Percentiles rank a stretch among this genome's conserved stretches.
Conservation (phyloP, 2,797 vertebrate species). For the Rhynchonycteris naso region DNA sequence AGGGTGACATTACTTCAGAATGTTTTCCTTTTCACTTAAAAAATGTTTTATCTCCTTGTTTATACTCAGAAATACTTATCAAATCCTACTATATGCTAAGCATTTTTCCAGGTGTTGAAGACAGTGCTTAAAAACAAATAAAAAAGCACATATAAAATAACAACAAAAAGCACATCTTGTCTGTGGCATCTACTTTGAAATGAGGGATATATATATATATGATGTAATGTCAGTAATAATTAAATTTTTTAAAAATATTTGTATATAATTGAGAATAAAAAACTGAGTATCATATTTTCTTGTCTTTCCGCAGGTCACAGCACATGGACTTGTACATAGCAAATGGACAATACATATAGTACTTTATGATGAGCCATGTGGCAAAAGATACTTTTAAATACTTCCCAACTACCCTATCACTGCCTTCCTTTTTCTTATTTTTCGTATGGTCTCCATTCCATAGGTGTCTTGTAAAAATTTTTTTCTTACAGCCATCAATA, state of each 20-base stretch:
- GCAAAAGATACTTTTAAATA: neutral
- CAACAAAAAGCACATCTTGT: neutral
- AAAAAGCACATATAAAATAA: neutral
- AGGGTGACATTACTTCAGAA: neutral
- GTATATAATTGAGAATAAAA: neutral
- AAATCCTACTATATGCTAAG: neutral
- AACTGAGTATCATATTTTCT: neutral
- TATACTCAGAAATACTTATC: neutral
- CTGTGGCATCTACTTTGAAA: neutral
- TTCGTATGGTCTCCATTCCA: neutral
- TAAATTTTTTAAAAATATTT: neutral
- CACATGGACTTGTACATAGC: neutral
- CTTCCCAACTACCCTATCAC: neutral
- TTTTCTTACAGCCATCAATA: neutral
- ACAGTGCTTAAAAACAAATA: neutral
- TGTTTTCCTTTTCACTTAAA: neutral
- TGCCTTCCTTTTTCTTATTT: neutral
- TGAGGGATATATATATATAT: neutral
- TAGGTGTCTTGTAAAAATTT: neutral
- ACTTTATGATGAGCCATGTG: neutral
- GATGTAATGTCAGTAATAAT: neutral
- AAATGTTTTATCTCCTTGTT: neutral
- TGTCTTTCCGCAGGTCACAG: neutral
- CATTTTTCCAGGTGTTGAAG: neutral
- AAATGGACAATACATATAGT: neutral